A percentile compares a stretch with the other conserved stretches of the same genome.
Conservation (phyloP, 1,140 invertebrate species). For the Eciton burchellii region DNA sequence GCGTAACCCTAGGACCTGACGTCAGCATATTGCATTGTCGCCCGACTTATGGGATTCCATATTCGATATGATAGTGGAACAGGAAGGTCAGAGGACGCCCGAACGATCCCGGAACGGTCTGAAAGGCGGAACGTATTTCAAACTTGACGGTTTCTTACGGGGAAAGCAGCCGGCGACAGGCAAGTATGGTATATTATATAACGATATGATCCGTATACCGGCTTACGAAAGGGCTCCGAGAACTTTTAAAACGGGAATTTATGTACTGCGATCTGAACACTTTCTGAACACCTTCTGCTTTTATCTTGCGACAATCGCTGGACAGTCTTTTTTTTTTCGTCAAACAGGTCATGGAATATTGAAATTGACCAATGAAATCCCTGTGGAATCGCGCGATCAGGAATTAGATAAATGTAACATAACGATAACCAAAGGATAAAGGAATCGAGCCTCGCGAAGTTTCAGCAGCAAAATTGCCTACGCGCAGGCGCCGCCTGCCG, state of each 20-base stretch:
- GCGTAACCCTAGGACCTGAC: conserved; percentile 69
- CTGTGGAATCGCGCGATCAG: too few species aligned
- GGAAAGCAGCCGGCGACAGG: conserved; percentile 15
- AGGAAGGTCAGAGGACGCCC: conserved; percentile 42
- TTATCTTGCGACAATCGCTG: conserved; percentile 8
- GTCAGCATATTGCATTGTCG: conserved; percentile 81
- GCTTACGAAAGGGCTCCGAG: conserved; percentile 16
- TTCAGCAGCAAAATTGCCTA: background rate
- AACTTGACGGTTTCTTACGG: conserved; percentile 47
- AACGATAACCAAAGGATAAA: conserved; percentile 41
- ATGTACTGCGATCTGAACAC: conserved; percentile 6
- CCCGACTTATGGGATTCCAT: conserved; percentile 78
- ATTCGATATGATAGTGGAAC: conserved; percentile 77
- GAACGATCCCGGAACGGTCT: conserved; percentile 25
- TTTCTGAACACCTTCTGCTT: background rate
- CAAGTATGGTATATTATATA: conserved; percentile 51
- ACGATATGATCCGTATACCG: conserved; percentile 34
- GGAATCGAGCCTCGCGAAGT: conserved; percentile 22
- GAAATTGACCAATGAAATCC: too few species aligned
- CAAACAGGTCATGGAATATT: too few species aligned
- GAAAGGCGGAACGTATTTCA: conserved; percentile 19
- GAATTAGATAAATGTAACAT: conserved; percentile 5
- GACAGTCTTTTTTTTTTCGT: too few species aligned
- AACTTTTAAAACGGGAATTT: conserved; percentile 39
- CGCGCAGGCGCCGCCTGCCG: conserved; percentile 32